Evolutionary conservation across 2,888 invertebrate genomes (phyloP).

Genomic region (Calephelis perditalis): DNA sequence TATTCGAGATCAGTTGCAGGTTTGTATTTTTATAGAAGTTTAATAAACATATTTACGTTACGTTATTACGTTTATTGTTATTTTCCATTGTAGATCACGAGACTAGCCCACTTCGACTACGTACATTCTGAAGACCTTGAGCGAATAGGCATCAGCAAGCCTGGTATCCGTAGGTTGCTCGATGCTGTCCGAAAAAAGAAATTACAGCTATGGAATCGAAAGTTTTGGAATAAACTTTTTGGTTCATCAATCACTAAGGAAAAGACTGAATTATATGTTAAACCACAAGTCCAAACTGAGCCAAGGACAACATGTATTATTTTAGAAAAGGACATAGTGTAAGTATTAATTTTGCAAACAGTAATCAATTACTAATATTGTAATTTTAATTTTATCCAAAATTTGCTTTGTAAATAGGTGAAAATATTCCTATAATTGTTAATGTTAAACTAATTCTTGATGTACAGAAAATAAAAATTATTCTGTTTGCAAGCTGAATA

Average conservation of each 20-base stretch:
- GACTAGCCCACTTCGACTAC: constrained; percentile 97
- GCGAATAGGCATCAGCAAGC: constrained; percentile 95
- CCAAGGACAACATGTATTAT: constrained; percentile 86
- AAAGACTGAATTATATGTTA: constrained; percentile 70
- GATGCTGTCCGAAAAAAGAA: constrained; percentile 95
- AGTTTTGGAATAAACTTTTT: constrained; percentile 89
- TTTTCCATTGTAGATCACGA: constrained; percentile 82
- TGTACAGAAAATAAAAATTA: no score
- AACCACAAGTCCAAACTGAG: constrained; percentile 48
- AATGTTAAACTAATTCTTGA: no score
- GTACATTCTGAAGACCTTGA: constrained; percentile 97
- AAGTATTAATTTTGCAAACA: constrained; percentile 36
- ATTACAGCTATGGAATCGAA: constrained; percentile 88
- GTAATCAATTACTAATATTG: no score
- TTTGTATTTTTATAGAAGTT: constrained; percentile 41
- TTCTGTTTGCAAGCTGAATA: no score
- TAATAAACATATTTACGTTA: neutral
- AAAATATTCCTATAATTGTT: no score
- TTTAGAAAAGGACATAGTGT: constrained; percentile 88
- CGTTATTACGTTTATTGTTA: constrained; percentile 11
- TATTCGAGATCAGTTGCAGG: constrained; percentile 94
- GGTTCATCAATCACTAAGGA: constrained; percentile 63
- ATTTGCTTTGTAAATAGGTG: neutral
- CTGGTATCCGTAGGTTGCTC: constrained; percentile 92
- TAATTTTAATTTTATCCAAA: neutral